A percentile compares a stretch with the other conserved stretches of the same genome.
phyloP scores from a whole-genome alignment of 2,797 vertebrate species.

The Miichthys miiuy region DNA sequence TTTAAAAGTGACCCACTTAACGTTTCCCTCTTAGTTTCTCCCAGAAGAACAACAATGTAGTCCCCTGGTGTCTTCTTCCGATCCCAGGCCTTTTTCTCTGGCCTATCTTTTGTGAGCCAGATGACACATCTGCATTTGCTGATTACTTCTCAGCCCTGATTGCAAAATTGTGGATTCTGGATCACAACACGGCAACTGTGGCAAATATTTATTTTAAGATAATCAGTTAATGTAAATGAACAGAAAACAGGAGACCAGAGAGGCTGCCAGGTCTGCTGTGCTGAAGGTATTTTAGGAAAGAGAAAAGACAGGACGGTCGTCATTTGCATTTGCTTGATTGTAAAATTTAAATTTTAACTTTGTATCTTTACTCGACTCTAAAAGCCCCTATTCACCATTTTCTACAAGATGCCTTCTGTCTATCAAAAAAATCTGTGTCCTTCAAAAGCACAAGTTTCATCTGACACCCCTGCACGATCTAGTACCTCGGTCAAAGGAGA shows the following conservation, averaged over 20 bases:
- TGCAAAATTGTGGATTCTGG: slow-evolving; percentile 49
- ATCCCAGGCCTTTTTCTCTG: slow-evolving; percentile 25
- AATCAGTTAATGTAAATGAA: slow-evolving; percentile 73
- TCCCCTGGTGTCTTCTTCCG: slow-evolving; percentile 20
- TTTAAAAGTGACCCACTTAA: slow-evolving; percentile 14
- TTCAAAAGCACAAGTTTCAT: slow-evolving; percentile 55
- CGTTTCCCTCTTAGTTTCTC: slow-evolving; percentile 14
- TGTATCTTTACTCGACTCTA: neutral
- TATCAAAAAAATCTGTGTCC: slow-evolving; percentile 46
- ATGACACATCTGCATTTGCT: slow-evolving; percentile 72
- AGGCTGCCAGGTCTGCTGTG: slow-evolving; percentile 6
- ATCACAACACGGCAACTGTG: slow-evolving; percentile 44
- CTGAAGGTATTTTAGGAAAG: slow-evolving; percentile 24
- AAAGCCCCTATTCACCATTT: slow-evolving; percentile 23
- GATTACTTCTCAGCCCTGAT: slow-evolving; percentile 43
- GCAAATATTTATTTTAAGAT: slow-evolving; percentile 77
- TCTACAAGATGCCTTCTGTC: slow-evolving; percentile 27
- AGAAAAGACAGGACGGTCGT: neutral
- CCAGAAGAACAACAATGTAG: slow-evolving; percentile 11
- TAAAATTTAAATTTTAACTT: slow-evolving; percentile 25
- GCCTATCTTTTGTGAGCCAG: slow-evolving; percentile 62
- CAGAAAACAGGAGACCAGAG: slow-evolving; percentile 43
- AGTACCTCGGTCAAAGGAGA: slow-evolving; percentile 50
- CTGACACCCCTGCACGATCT: slow-evolving; percentile 60
- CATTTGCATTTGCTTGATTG: slow-evolving; percentile 6